These are phyloP conservation scores for Drosophila truncata DNA, from an alignment of 1,140 invertebrate genomes.

Conservation along the genomic window DNA sequence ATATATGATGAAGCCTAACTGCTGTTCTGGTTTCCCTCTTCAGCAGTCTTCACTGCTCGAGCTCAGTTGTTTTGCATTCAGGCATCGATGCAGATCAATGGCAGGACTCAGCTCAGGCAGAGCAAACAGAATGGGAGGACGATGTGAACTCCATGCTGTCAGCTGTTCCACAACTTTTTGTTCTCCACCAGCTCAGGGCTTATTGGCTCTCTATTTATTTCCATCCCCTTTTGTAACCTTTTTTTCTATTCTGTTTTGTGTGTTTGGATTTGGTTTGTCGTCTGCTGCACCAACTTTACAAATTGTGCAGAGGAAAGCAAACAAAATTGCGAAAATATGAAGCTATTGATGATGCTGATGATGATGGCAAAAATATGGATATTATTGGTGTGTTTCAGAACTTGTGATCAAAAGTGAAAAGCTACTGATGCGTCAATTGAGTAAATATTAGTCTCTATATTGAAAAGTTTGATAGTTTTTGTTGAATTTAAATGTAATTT, in stretches of 20 bases:
- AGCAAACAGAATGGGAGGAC: constrained; percentile 15
- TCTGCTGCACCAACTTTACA: constrained; percentile 73
- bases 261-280: constrained; percentile 42
- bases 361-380: constrained; percentile 43
- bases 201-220: constrained; percentile 57
- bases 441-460: not conserved
- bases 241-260: constrained; percentile 43
- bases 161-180: constrained; percentile 59
- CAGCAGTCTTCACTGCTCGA: constrained; percentile 17
- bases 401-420: constrained; percentile 14
- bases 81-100: constrained; percentile 78
- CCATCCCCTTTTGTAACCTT: constrained; percentile 27
- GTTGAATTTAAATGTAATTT: not conserved
- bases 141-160: constrained; percentile 20
- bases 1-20: too few species aligned
- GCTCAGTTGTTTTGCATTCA: constrained; percentile 38
- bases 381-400: constrained; percentile 7
- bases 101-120: constrained; percentile 17
- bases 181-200: constrained; percentile 22
- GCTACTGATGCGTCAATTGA: constrained; percentile 15
- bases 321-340: constrained; percentile 73
- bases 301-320: constrained; percentile 64
- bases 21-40: not conserved
- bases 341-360: constrained; percentile 55
- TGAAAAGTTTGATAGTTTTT: not conserved